phyloP scores from a whole-genome alignment of 2,113 vertebrate genomes.

The Sula dactylatra region DNA sequence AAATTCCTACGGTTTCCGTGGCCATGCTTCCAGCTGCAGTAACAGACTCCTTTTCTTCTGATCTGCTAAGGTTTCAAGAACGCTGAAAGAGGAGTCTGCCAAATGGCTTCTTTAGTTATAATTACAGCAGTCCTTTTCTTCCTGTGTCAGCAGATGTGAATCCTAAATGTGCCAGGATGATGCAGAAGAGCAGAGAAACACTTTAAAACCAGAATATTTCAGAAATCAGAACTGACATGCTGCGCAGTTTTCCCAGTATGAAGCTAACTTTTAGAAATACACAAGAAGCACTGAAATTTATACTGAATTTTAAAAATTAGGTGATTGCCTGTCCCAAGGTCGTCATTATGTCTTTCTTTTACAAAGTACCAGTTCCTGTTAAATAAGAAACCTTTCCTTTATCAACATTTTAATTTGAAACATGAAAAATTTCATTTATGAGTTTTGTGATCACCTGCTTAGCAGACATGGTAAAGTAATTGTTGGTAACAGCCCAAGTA shows the following conservation, averaged over 20 bases:
- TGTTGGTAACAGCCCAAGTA: neutral
- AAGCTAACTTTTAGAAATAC: neutral
- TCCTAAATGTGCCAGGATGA: constrained; percentile 1
- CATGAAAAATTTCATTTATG: neutral
- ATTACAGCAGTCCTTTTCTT: constrained; percentile 28
- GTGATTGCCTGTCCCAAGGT: neutral
- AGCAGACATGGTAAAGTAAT: neutral
- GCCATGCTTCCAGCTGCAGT: neutral
- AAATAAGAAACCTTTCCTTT: neutral
- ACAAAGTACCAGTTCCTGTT: neutral
- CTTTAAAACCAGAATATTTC: constrained; percentile 3
- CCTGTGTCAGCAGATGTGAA: constrained; percentile 35
- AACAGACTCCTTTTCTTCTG: constrained; percentile 8
- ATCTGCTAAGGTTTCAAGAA: neutral
- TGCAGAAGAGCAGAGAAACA: constrained; percentile 10
- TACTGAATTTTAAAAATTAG: neutral
- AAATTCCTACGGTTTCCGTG: neutral
- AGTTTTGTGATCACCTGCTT: neutral
- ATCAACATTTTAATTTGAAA: neutral
- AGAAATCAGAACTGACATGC: neutral
- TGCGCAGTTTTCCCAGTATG: neutral
- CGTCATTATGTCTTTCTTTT: neutral
- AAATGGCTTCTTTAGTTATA: neutral
- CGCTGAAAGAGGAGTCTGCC: neutral
- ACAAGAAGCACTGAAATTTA: neutral